Percentiles rank a stretch among this genome's conserved stretches.
These are phyloP conservation scores for Prochilodus magdalenae DNA, from an alignment of 2,113 vertebrate species.

Conservation along the genomic window DNA sequence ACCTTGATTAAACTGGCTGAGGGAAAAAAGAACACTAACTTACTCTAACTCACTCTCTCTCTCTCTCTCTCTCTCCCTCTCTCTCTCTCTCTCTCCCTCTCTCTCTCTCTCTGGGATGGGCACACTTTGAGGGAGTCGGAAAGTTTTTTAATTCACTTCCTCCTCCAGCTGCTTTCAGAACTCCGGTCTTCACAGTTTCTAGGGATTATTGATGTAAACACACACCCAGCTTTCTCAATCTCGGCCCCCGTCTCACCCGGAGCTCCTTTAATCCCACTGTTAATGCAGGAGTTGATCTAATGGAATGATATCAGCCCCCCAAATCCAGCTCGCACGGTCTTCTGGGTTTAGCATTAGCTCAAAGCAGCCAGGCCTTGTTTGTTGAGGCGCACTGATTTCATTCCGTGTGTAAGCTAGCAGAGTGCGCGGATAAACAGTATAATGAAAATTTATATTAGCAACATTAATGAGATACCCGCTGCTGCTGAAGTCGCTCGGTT, in stretches of 20 bases:
- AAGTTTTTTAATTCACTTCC: neutral
- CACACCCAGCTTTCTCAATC: neutral
- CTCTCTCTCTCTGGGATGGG: neutral
- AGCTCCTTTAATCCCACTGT: slow-evolving; percentile 1
- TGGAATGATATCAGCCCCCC: neutral
- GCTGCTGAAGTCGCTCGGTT: neutral
- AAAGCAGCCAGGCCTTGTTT: slow-evolving; percentile 10
- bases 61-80: too few species aligned
- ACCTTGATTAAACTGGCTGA: neutral
- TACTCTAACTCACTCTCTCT: too few species aligned
- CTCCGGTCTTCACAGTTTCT: neutral
- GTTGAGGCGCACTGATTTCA: neutral
- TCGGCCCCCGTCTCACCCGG: neutral
- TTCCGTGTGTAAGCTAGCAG: neutral
- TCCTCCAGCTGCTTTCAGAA: neutral
- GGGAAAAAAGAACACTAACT: neutral
- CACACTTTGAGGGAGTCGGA: neutral
- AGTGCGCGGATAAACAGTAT: neutral
- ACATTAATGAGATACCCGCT: neutral
- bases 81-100: too few species aligned
- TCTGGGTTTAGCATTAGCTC: neutral
- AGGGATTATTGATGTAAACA: slow-evolving; percentile 15
- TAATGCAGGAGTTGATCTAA: slow-evolving; percentile 8
- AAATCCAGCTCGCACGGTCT: slow-evolving; percentile 8
- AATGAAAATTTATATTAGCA: neutral